Base-by-base conservation (phyloP, 2,113 vertebrate species). In the Nothocercus julius region DNA sequence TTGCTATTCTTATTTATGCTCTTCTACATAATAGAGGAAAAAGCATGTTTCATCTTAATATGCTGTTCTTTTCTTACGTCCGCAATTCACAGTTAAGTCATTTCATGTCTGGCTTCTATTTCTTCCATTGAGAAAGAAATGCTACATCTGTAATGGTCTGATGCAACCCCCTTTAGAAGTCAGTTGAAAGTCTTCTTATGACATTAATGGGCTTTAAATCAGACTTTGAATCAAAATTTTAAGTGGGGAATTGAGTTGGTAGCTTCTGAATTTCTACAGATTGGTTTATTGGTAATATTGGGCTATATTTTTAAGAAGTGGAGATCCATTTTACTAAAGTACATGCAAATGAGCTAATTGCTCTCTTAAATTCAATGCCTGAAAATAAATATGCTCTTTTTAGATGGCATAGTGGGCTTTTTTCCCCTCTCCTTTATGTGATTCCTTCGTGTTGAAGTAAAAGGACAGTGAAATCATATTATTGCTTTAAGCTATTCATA, bases 101-200 rank as follows among this genome's bases (percentile, higher is more conserved):
- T 92, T 89, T 89, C 77, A 40, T 77, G 49, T 92, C 83, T 91
- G 88, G 28, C 67, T 93, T 93, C 66, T 93, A 4, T 90, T 92
- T 69, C 67, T 92, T 93, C 59, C 54, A 53, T 25, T 34, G 58
- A 63, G 30, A 11, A 58, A 74, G 44, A 89, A 94, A 77, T 42
- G 34, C 73, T 94, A 18, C 44, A 36, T 69, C 66, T 87, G 53
- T 89, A 89, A 94, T 38, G 18, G 5, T 58, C 59, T 87, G 77
- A 87, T 69, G 53, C 87, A 93, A 89, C 89, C 68, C 82, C 40
- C 21, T 67, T 85, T 62, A 44, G 45, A 89, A 85, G 21, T 77
- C 67, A 69, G 51, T 73, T 36, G 17, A 85, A 96, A 93, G 88
- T 90, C 40, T 89, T 82, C 62, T 1, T 3, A 12, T 85, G 54